Base-by-base conservation (phyloP, 1,140 invertebrate genomes). In the Microplitis demolitor region DNA sequence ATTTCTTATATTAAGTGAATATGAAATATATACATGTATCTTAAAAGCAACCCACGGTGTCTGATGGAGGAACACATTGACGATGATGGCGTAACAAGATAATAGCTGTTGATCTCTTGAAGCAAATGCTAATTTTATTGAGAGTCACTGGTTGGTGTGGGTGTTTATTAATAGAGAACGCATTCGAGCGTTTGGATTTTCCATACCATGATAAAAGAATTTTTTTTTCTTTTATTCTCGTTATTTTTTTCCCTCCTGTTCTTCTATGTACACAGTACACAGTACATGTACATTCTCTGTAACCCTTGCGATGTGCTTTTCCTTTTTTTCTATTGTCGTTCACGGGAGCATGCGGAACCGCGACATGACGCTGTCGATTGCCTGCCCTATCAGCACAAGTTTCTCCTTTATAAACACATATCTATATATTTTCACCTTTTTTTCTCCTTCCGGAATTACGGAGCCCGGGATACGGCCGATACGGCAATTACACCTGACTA, bases 401-500 rank as follows among this genome's bases (percentile, higher is more conserved):
- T 45, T 39, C 13, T 37, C 13, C 35, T 16, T 37, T 31, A 14
- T 63, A 8, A 37, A 24, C 24, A 24, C 24, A 24, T 24, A 24
- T 24, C 24, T 24, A 6, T 64, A 50, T 64, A 11, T 53, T 14
- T 53, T n/a, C 13, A 33, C 24, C n/a, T 64, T 50, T 50, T 64
- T 64, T 64, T 64, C 6, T 54, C 53, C 45, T 66, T 66, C 64
- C 64, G 64, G 64, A 66, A 66, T 66, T 50, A 66, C 64, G 64
- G 50, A 31, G 39, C 8, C 24, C 64, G 64, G 45, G 50, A 45
- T 45, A 45, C 39, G 64, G 45, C 53, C 64, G 64, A 66, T 66
- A 66, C 64, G 64, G 64, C 31, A 66, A 66, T 66, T 66, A 66
- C 64, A 66, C 64, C 33, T n/a, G 50, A 54, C 64, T 66, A 34